A percentile compares a stretch with the other conserved stretches of the same genome.
phyloP scores from a whole-genome alignment of 2,888 invertebrate species.

The Meliscaeva auricollis region DNA sequence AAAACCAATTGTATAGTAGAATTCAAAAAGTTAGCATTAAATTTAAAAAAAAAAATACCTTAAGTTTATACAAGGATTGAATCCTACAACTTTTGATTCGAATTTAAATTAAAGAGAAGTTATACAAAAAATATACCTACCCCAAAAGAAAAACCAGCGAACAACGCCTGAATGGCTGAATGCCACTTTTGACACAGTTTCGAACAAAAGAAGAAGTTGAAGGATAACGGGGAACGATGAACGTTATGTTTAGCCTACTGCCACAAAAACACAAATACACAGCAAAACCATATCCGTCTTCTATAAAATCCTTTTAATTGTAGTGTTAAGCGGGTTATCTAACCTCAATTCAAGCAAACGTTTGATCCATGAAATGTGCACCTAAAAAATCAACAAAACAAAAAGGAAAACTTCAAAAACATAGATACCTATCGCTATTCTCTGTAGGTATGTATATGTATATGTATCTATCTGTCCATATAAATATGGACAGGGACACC shows the following conservation, averaged over 20 bases:
- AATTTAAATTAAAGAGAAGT: too few species aligned
- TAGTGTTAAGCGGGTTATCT: constrained; percentile 60
- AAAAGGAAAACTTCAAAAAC: constrained; percentile 16
- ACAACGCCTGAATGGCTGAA: not conserved
- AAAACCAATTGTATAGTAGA: too few species aligned
- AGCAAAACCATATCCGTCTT: constrained; percentile 32
- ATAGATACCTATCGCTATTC: constrained; percentile 17
- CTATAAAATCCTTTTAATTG: constrained; percentile 57
- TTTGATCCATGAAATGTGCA: constrained; percentile 42
- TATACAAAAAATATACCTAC: too few species aligned
- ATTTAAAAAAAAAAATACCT: too few species aligned
- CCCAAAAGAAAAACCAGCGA: too few species aligned
- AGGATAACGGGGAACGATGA: not conserved
- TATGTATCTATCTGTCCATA: not conserved
- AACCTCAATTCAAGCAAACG: constrained; percentile 55
- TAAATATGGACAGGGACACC: not conserved
- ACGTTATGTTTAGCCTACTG: constrained; percentile 36
- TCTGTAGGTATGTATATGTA: too few species aligned
- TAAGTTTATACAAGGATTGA: too few species aligned
- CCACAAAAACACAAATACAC: constrained; percentile 20
- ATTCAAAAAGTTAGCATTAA: too few species aligned
- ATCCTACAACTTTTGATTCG: too few species aligned
- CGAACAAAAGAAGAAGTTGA: constrained; percentile 7
- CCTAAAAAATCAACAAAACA: constrained; percentile 3
- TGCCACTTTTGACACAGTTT: constrained; percentile 23